These are phyloP conservation scores for Bergia puertoricense DNA, from an alignment of 92 coral and sea anemone genomes.

Conservation along the genomic window DNA sequence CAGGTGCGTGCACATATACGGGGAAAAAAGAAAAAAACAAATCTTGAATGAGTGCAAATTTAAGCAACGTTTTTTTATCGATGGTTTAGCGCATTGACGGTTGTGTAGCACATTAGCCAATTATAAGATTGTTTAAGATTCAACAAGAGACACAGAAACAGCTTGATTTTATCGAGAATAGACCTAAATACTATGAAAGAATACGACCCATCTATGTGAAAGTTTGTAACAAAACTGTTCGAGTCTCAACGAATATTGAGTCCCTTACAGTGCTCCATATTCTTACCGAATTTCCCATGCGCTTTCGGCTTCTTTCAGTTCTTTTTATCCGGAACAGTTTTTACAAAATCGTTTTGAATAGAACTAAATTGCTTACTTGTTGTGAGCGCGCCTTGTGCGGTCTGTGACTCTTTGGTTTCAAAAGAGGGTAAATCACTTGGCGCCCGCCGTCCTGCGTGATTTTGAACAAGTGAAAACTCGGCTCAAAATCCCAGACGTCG, in stretches of 20 bases:
- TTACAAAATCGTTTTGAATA: background rate
- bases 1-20: background rate
- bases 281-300: background rate
- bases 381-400: background rate
- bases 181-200: too few species aligned
- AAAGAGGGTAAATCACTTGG: slow-evolving; percentile 11
- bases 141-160: background rate
- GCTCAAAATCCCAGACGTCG: slow-evolving; percentile 29
- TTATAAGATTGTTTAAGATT: background rate
- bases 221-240: background rate
- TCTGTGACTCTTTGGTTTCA: background rate
- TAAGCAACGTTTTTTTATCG: background rate
- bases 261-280: background rate
- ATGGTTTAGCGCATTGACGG: background rate
- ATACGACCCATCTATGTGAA: background rate
- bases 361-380: background rate
- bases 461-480: background rate
- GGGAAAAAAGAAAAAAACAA: background rate
- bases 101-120: background rate
- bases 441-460: slow-evolving; percentile 15
- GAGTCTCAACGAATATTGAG: background rate
- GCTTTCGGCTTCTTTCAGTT: background rate
- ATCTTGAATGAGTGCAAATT: background rate
- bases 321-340: background rate
- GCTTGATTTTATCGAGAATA: background rate